Evolutionary conservation across 2,888 invertebrate genomes (phyloP), one percentile per base, ranked within the genome.

Genomic region (Rhagonycha fulva): DNA sequence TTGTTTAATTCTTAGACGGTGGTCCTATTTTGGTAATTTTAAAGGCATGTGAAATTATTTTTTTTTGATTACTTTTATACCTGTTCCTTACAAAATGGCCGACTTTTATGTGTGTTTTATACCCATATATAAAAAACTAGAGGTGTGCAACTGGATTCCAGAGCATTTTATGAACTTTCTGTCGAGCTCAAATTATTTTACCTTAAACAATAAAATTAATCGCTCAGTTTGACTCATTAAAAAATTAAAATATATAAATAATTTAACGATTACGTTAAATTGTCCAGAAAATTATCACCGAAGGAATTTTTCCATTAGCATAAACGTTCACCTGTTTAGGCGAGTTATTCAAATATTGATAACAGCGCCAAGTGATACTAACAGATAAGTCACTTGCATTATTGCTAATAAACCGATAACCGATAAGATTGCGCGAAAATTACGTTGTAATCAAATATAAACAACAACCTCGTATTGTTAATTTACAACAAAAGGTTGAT

Each of bases 81-180:
- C 80, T 78, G 80, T 80, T 80, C 71, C 78, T 63, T 76, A 78
- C 80, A 80, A 80, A 80, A 80, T 80, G 80, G 80, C 80, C 75
- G 80, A 78, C 75, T 78, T 73, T 76, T 77, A 73, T 72, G 76
- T 78, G 70, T 78, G 78, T 80, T 80, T 80, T 80, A 78, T 76
- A 77, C 77, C 78, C 76, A 78, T 78, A 74, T 78, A 79, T 74
- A 79, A 79, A 79, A 79, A 77, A 79, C 75, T 70, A 66, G 76
- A 79, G 78, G 78, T 79, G 78, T 79, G 78, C 78, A 78, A 72
- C 74, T 70, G 75, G 72, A 79, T 79, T 79, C 79, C 79, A 76
- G 79, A 79, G 75, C 79, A 78, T 79, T 79, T 79, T 71, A 72
- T 75, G 69, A 77, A 75, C 74, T 71, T 75, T 60, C 70, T 26